Base-by-base conservation (phyloP, 2,888 invertebrate genomes). In the Drosophila merina region DNA sequence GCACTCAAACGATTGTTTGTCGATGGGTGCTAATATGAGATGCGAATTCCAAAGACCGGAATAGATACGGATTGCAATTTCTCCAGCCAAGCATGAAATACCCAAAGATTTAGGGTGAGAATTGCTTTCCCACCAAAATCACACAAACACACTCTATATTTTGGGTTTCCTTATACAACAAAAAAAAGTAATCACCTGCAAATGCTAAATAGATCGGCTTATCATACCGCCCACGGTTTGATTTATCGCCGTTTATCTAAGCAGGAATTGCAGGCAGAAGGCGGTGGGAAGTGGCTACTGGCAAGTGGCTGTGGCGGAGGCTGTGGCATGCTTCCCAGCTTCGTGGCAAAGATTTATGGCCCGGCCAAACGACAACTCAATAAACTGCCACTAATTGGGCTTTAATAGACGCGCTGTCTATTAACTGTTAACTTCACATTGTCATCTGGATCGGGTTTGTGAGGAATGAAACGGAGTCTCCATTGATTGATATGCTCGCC, bases 351-450 rank as follows among this genome's bases (percentile, higher is more conserved):
- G 83, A 79, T 79, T 85, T 85, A 79, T 79, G 31, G 47, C 57
- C 50, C 26, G 28, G 42, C 50, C 30, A 48, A 60, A 42, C 60
- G 79, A 72, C 71, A 79, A 66, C 48, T 82, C 62, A 66, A 79
- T 86, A 81, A 76, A 50, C 57, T 48, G 74, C 57, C 68, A 60
- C 79, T 87, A 82, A 81, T 81, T 82, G 69, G 71, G 69, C 60
- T 70, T 87, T 81, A 76, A 81, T 87, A 78, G 87, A 73, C 54
- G 33, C 30, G 52, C 48, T 49, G 7, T 48, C 12, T 55, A 54
- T 4, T 28, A 54, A 38, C 49, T 57, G 62, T 58, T 57, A 60
- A 74, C 70, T 70, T 55, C 72, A 72, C 54, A 38, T 67, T 67
- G 72, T 58, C 54, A 79, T 57, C 76, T 76, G 74, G 49, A 45